Evolutionary conservation across 2,113 vertebrate species (phyloP).

Genomic region (Panthera uncia): DNA sequence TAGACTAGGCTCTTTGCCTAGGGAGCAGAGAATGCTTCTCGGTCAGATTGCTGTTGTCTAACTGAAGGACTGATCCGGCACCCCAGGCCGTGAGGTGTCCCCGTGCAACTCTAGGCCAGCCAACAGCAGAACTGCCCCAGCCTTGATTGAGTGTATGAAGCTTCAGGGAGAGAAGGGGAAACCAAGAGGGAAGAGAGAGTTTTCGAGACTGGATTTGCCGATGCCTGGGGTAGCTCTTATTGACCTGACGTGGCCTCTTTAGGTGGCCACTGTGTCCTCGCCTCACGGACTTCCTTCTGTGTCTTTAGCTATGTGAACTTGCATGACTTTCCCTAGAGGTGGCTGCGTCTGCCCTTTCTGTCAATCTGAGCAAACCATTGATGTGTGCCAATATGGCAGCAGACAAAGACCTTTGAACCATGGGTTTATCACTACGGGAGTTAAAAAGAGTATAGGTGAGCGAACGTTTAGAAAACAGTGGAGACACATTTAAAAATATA

Average conservation of each 20-base stretch:
- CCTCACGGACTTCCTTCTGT: background rate
- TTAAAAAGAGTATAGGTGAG: background rate
- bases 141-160: rapidly evolving
- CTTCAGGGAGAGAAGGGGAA: background rate
- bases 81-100: background rate
- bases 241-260: background rate
- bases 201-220: background rate
- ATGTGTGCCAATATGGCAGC: background rate
- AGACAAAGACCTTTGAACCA: background rate
- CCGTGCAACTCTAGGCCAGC: background rate
- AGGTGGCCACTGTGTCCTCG: background rate
- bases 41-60: background rate
- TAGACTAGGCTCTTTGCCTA: background rate
- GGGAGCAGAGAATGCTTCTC: rapidly evolving
- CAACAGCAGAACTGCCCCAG: background rate
- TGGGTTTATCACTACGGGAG: background rate
- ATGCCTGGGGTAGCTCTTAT: background rate
- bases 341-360: background rate
- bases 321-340: background rate
- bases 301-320: background rate
- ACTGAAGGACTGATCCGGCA: background rate
- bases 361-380: rapidly evolving
- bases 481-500: background rate
- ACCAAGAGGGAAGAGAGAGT: background rate
- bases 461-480: background rate